A percentile compares a stretch with the other conserved stretches of the same genome.
Evolutionary conservation across 2,888 invertebrate genomes (phyloP).

Genomic region (Limnephilus lunatus): DNA sequence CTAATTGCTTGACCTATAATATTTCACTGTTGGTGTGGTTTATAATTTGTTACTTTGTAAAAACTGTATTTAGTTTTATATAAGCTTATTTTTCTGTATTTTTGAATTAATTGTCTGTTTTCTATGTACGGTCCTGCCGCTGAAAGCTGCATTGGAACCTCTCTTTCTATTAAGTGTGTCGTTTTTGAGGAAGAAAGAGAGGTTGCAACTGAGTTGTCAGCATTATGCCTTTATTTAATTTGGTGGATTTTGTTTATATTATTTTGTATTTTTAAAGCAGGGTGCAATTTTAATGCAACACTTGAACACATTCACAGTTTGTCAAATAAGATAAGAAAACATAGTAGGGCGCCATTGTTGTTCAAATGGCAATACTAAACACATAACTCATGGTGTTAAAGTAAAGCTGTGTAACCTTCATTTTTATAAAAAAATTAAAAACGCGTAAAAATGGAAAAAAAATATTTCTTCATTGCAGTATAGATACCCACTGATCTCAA

Average conservation of each 20-base stretch:
- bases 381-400: too few relatives aligned
- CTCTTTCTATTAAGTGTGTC: neutral
- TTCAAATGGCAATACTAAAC: too few relatives aligned
- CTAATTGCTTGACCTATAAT: neutral
- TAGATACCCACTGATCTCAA: too few relatives aligned
- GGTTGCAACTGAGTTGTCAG: neutral
- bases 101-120: neutral
- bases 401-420: too few relatives aligned
- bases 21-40: neutral
- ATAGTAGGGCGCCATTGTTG: too few relatives aligned
- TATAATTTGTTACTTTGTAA: neutral
- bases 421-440: too few relatives aligned
- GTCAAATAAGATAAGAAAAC: too few relatives aligned
- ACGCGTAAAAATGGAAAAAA: too few relatives aligned
- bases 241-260: neutral
- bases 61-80: neutral
- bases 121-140: neutral
- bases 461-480: too few relatives aligned
- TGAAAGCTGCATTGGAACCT: neutral
- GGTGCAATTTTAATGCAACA: neutral
- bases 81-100: neutral
- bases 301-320: too few relatives aligned
- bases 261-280: neutral
- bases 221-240: neutral
- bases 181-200: neutral